These are phyloP conservation scores for Invenusta paracnida DNA, from an alignment of 2,888 invertebrate species.

Conservation along the genomic window DNA sequence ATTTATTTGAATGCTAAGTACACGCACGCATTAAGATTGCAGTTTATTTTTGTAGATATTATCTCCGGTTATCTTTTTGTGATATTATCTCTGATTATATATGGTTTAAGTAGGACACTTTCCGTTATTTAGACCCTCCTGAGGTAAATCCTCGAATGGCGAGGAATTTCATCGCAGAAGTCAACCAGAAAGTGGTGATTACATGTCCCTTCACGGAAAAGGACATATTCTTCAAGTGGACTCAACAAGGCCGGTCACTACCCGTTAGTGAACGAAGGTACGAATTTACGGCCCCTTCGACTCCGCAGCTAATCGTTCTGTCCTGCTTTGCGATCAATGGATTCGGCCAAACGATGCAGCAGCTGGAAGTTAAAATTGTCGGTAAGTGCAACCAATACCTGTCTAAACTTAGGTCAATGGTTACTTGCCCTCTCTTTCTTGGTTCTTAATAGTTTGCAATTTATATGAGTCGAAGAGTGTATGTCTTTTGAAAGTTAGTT, in stretches of 20 bases:
- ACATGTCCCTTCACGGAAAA: background rate
- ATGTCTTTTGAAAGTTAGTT: no score
- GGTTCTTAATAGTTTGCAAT: no score
- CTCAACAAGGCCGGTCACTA: background rate
- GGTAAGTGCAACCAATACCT: no score
- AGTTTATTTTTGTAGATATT: no score
- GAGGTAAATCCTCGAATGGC: background rate
- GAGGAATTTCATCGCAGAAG: background rate
- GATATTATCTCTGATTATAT: no score
- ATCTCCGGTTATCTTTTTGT: no score
- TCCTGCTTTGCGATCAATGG: background rate
- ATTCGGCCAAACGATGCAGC: background rate
- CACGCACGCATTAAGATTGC: no score
- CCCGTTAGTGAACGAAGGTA: background rate
- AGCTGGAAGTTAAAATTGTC: background rate
- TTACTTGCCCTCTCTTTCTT: no score
- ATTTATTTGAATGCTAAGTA: no score
- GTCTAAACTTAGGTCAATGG: no score
- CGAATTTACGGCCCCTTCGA: background rate
- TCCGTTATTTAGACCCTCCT: background rate
- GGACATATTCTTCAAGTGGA: background rate
- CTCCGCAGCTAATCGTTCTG: background rate
- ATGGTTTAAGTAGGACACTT: no score
- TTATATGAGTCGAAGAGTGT: no score
- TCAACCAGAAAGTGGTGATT: background rate